These are phyloP conservation scores for Rhinatrema bivittatum DNA, from an alignment of 2,797 vertebrate species.

Conservation along the genomic window DNA sequence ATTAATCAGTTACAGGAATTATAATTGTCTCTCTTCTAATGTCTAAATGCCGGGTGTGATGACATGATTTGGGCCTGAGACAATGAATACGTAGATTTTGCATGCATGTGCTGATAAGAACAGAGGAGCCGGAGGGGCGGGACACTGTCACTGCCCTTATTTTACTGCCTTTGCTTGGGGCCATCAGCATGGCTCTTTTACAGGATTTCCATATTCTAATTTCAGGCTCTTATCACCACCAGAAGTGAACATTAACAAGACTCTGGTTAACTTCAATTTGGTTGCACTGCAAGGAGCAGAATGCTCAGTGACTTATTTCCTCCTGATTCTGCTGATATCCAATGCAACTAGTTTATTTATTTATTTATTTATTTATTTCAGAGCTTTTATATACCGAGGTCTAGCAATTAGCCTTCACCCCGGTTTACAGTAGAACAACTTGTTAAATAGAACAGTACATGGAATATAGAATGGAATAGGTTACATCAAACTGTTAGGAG, in stretches of 20 bases:
- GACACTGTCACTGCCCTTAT: slow-evolving; percentile 27
- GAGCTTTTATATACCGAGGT: no score
- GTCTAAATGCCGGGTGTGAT: slow-evolving; percentile 68
- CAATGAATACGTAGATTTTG: slow-evolving; percentile 60
- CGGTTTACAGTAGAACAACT: no score
- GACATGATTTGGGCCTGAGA: slow-evolving; percentile 71
- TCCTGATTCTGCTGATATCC: slow-evolving; percentile 14
- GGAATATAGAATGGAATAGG: no score
- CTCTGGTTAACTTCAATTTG: slow-evolving; percentile 26
- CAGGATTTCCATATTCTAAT: slow-evolving; percentile 23
- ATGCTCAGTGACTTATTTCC: slow-evolving; percentile 13
- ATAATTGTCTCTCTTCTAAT: slow-evolving; percentile 74
- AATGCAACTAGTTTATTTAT: no score
- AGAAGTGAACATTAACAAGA: slow-evolving; percentile 36
- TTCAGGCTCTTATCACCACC: slow-evolving; percentile 24
- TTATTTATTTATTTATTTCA: no score
- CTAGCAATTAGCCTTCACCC: no score
- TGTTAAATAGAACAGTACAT: no score
- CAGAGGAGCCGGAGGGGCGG: slow-evolving; percentile 34
- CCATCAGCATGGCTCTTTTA: slow-evolving; percentile 30
- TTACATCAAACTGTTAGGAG: no score
- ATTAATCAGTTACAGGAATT: slow-evolving; percentile 78
- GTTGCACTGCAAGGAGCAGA: slow-evolving; percentile 22
- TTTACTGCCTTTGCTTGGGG: slow-evolving; percentile 26
- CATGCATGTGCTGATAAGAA: slow-evolving; percentile 65